Evolutionary conservation across 2,797 vertebrate genomes (phyloP), one percentile per base, ranked within the genome.

Genomic region (Cuculus canorus): DNA sequence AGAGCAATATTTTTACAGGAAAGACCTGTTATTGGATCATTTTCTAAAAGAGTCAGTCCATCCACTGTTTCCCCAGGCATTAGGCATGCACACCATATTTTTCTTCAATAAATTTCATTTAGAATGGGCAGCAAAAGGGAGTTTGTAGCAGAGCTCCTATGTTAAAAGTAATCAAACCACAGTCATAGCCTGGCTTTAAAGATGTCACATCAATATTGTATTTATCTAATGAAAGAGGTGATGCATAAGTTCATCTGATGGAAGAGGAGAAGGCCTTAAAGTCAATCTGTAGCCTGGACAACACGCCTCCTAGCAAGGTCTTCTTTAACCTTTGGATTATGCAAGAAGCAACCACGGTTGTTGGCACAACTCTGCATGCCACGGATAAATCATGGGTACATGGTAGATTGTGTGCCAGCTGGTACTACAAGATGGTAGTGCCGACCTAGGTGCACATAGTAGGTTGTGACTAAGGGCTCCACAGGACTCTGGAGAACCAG

Each of bases 1-100:
- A 97, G 78, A 92, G 91, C 95, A 97, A 97, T 98, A 97, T 98
- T 98, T 98, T 97, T 93, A 85, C 73, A 97, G 95, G 93, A 76
- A 97, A 90, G 83, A 95, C 92, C 87, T 96, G 72, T 96, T 96
- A 95, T 9, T 95, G 85, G 97, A 84, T 91, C 50, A 53, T 73
- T 94, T 96, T 94, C 83, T 97, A 71, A 96, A 96, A 96, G 76
- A 96, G 68, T 96, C 93, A 91, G 82, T 88, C 95, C 93, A 91
- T 95, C 93, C 89, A 82, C 95, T 95, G 88, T 97, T 96, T 95
- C 94, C 53, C 23, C 59, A 91, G 82, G 68, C 75, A 86, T 84
- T 87, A 91, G 60, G 81, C 53, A 86, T 60, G 50, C 2, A 3
- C 5, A 9, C 57, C 41, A 6, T 89, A 54, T 79, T 94, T 90